Conservation (phyloP, 2,797 vertebrate species). For the Valencia hispanica region DNA sequence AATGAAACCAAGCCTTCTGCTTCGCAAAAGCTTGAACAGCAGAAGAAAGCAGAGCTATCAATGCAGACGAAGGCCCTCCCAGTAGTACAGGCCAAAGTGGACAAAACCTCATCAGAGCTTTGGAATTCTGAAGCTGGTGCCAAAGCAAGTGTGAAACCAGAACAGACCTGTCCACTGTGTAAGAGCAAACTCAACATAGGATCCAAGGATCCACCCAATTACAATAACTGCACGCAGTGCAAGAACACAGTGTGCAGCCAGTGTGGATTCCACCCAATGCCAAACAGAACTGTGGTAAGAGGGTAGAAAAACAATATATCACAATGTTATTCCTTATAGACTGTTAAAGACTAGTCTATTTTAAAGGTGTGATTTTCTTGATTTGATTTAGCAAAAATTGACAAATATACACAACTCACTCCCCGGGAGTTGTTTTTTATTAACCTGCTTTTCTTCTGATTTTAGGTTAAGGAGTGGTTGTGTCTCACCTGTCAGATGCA, state of each 20-base stretch:
- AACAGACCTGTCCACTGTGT: slow-evolving; percentile 88
- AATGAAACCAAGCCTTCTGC: slow-evolving; percentile 33
- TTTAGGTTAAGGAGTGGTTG: slow-evolving; percentile 85
- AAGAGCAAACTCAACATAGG: slow-evolving; percentile 85
- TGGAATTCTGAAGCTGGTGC: slow-evolving; percentile 63
- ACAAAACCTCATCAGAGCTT: slow-evolving; percentile 42
- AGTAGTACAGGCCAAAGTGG: slow-evolving; percentile 48
- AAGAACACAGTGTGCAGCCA: slow-evolving; percentile 92
- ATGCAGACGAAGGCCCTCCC: slow-evolving; percentile 74
- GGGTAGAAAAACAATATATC: slow-evolving; percentile 22
- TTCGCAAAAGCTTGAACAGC: slow-evolving; percentile 56
- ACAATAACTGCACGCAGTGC: slow-evolving; percentile 92
- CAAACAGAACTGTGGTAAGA: slow-evolving; percentile 83
- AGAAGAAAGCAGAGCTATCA: slow-evolving; percentile 60
- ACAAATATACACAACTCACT: background rate
- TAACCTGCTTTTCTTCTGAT: background rate
- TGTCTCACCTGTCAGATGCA: slow-evolving; percentile 97
- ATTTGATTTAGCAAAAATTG: background rate
- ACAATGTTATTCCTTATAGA: background rate
- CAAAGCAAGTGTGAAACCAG: slow-evolving; percentile 75
- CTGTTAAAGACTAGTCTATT: background rate
- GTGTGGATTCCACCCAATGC: slow-evolving; percentile 95
- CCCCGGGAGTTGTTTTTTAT: background rate
- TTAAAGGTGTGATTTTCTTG: background rate
- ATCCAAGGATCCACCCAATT: slow-evolving; percentile 88